Base-by-base conservation (phyloP, 2,113 vertebrate genomes). In the Microcebus murinus region DNA sequence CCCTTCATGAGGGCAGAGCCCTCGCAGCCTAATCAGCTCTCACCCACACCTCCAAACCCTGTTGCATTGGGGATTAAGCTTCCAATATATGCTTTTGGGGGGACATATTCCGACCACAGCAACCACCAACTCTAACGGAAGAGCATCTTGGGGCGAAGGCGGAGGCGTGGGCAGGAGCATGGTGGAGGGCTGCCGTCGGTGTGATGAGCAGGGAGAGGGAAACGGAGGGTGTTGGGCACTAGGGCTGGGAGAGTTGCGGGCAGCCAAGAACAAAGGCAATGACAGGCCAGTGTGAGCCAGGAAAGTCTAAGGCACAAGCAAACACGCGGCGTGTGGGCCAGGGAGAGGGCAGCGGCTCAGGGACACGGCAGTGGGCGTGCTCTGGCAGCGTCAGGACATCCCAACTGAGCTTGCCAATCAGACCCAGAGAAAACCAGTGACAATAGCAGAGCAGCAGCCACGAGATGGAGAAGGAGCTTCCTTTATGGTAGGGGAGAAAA, bases 321-420 rank as follows among this genome's bases (percentile, higher is more conserved):
- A 34, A 11, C 10, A 17, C 1, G 39, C n/a, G 1, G 27, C 14
- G 25, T 71, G 5, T 67, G 27, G 29, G 27, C 6, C 4, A 6
- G 14, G 55, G 70, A 50, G 57, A 55, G 27, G 65, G 70, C 42
- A 34, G 29, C 42, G 2, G n/a, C 11, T 67, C 17, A n/a, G 31
- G 84, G 20, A 77, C 4, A 45, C 3, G 20, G 42, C 45, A 68
- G 12, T 8, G 50, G 45, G 39, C 27, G 7, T 27, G 27, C 2
- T 1, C 21, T 42, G 34, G 15, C 3, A 23, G 17, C 11, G 17
- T 42, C 48, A 52, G 59, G 45, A 2, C 48, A 4, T 63, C 29
- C 59, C 25, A n/a, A 2, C 39, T 2, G 63, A 57, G 36, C 2
- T 31, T 25, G 23, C 63, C 48, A n/a, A 14, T 15, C 29, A 52